Evolutionary conservation across 2,797 vertebrate species (phyloP).

Genomic region (Alauda arvensis): DNA sequence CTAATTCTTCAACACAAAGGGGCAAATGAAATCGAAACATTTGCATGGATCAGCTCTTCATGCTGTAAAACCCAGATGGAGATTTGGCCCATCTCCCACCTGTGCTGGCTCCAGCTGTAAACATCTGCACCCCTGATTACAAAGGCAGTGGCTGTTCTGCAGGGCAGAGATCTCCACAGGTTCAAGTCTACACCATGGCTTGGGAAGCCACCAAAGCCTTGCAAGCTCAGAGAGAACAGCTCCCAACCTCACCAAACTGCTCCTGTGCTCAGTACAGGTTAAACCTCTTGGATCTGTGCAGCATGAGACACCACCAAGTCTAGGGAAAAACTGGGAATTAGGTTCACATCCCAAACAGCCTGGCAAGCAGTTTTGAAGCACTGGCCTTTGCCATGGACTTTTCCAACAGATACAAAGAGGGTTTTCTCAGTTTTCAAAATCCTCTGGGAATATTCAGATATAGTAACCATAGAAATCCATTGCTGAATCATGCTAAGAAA

Average conservation of each 20-base stretch:
- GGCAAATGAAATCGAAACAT: background rate
- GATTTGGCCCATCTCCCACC: background rate
- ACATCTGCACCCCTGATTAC: too few relatives aligned
- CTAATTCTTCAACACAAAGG: background rate
- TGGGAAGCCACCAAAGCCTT: background rate
- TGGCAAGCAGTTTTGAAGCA: background rate
- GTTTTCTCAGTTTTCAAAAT: background rate
- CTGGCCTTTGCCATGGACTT: background rate
- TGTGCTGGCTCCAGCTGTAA: background rate
- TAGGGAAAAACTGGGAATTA: background rate
- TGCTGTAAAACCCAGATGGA: background rate
- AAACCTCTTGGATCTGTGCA: fast-evolving
- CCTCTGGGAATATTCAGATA: background rate
- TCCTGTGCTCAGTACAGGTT: background rate
- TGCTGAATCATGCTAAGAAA: background rate
- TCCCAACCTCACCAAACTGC: background rate
- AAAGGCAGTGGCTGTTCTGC: background rate
- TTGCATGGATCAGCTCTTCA: background rate
- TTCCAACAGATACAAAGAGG: background rate
- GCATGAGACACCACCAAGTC: background rate
- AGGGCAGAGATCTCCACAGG: fast-evolving
- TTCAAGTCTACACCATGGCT: background rate
- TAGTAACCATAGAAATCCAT: background rate
- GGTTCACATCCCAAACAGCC: background rate
- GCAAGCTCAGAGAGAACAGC: background rate